Evolutionary conservation across 2,797 vertebrate species (phyloP), one percentile per base, ranked within the genome.

Genomic region (Geotrypetes seraphini): DNA sequence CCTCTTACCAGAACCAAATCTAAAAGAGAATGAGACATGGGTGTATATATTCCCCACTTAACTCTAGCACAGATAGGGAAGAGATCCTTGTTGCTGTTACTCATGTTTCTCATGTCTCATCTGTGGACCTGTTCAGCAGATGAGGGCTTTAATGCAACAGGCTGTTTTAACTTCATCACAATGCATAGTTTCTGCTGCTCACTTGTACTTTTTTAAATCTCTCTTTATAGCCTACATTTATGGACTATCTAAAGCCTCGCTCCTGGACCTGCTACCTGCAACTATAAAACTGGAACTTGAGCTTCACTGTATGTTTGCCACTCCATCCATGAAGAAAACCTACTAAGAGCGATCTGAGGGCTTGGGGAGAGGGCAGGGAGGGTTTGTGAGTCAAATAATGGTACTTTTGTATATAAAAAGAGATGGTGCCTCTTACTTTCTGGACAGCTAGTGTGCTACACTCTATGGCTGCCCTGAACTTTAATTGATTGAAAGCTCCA

Each of bases 201-300:
- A n/a, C n/a, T n/a, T n/a, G n/a, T n/a, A n/a, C n/a, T n/a, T n/a
- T n/a, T n/a, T n/a, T 25, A 7, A 28, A 18, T 45, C 18, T 52
- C 31, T 52, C 50, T 27, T 79, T 62, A 8, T 60, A 98, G 94
- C 77, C 88, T 12, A 83, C 78, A 0, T 82, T 94, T 50, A 35
- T 93, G 39, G 90, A 97, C 36, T 74, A 92, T 31, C 42, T 98
- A 62, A 89, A 74, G 50, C 93, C 94, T 25, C 91, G 87, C n/a
- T 91, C 93, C 0, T 98, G 94, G 94, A 88, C 77, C 1, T 98
- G 94, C 53, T 72, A 78, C 8, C 31, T 28, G 2, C 72, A 75
- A 45, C 63, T 84, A 49, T 81, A 66, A 62, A 61, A 62, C 11
- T 17, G 3, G 19, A 16, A 25, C 19, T 51, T 31, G 4, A 12